Evolutionary conservation across 1,140 invertebrate genomes (phyloP).

Genomic region (Araneus ventricosus): DNA sequence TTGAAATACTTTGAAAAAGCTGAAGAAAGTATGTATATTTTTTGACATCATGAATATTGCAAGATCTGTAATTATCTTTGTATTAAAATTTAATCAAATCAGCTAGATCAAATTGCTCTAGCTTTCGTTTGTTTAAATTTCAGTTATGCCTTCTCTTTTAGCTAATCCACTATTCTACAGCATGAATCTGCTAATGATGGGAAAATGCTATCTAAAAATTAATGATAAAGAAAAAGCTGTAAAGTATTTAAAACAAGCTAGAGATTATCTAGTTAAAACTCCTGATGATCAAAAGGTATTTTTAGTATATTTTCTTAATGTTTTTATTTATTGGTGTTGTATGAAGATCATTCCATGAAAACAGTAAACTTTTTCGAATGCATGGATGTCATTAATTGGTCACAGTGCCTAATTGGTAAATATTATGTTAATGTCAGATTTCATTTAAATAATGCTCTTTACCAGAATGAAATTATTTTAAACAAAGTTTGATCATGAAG

Average conservation of each 20-base stretch:
- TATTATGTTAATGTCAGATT: no score
- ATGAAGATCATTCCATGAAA: no score
- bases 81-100: background rate
- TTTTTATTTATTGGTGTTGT: no score
- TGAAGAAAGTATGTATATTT: conserved; percentile 84
- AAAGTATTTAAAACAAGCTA: conserved; percentile 82
- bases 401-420: no score
- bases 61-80: background rate
- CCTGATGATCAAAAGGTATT: conserved; percentile 82
- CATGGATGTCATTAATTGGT: no score
- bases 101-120: no score
- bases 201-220: conserved; percentile 85
- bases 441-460: no score
- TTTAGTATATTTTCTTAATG: no score
- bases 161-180: conserved; percentile 82
- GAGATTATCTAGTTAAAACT: conserved; percentile 82
- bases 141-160: conserved; percentile 73
- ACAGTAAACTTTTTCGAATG: background rate
- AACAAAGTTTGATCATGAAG: no score
- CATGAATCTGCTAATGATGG: conserved; percentile 90
- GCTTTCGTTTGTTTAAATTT: background rate
- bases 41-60: conserved; percentile 46
- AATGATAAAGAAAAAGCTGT: conserved; percentile 83
- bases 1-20: conserved; percentile 87
- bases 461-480: no score